These are phyloP conservation scores for Apotomis capreana DNA, from an alignment of 2,888 invertebrate species.

Conservation along the genomic window DNA sequence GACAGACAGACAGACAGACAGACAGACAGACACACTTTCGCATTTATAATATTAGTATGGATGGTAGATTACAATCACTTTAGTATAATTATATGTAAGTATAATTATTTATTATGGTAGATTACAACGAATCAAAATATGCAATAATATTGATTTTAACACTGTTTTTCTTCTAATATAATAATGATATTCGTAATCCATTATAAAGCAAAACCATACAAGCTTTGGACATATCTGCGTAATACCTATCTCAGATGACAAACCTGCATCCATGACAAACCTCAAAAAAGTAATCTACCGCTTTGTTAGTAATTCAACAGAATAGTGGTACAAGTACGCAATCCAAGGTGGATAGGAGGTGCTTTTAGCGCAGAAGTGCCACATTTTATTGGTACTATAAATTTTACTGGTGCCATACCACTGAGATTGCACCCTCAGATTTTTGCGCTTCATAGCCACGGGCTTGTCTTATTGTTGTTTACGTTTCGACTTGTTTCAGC, in stretches of 20 bases:
- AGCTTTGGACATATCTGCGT: too few species aligned
- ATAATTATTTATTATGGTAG: too few species aligned
- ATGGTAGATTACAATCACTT: too few species aligned
- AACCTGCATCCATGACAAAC: not conserved
- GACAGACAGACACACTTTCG: too few species aligned
- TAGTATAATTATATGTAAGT: too few species aligned
- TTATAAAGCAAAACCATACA: too few species aligned
- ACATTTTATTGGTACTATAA: slow-evolving; percentile 81
- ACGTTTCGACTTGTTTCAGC: slow-evolving; percentile 30
- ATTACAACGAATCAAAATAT: too few species aligned
- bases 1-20: too few species aligned
- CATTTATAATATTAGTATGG: too few species aligned
- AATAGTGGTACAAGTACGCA: slow-evolving; percentile 19
- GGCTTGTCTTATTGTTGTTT: slow-evolving; percentile 49
- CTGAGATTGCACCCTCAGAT: slow-evolving; percentile 75
- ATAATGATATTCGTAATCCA: too few species aligned
- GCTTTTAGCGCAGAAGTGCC: slow-evolving; percentile 46
- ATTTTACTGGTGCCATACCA: slow-evolving; percentile 72
- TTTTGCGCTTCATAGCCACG: slow-evolving; percentile 67
- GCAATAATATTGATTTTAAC: too few species aligned
- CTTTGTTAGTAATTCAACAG: slow-evolving; percentile 11
- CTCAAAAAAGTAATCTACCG: slow-evolving; percentile 6
- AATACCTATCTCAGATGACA: not conserved
- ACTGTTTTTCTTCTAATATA: too few species aligned
- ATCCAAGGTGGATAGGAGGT: not conserved